phyloP scores from a whole-genome alignment of 2,888 invertebrate species.

The Tenthredo amoena region DNA sequence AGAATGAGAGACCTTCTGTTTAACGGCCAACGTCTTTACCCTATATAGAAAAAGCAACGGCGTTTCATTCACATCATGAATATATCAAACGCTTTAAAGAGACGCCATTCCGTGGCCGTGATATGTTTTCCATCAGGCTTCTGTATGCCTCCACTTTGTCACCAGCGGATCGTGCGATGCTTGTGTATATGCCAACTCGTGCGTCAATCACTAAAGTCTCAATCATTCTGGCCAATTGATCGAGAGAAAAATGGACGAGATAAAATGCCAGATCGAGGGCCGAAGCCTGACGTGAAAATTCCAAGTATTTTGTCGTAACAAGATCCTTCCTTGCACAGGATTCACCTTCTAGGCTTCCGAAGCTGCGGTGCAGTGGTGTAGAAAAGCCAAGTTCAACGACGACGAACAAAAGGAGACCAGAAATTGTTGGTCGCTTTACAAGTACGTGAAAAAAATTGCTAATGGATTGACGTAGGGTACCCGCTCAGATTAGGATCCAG shows the following conservation, averaged over 20 bases:
- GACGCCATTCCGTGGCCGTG: constrained; percentile 40
- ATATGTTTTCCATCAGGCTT: constrained; percentile 45
- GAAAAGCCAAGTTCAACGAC: not conserved
- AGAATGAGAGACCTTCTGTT: not conserved
- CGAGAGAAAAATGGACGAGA: constrained; percentile 46
- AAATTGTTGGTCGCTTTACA: not conserved
- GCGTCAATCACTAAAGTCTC: constrained; percentile 50
- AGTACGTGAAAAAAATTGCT: constrained; percentile 9
- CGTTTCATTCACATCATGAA: constrained; percentile 49
- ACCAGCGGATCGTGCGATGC: constrained; percentile 44
- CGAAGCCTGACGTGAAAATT: constrained; percentile 25
- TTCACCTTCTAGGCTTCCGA: not conserved
- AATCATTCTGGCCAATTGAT: constrained; percentile 50
- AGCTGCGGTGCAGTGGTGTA: not conserved
- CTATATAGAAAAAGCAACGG: constrained; percentile 18
- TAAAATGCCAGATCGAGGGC: constrained; percentile 16
- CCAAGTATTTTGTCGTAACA: constrained; percentile 33
- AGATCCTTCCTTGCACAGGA: constrained; percentile 20
- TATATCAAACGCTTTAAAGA: constrained; percentile 48
- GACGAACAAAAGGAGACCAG: not conserved
- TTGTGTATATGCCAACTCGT: constrained; percentile 44
- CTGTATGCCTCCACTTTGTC: constrained; percentile 44
- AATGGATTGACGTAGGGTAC: not conserved
- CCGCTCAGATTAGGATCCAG: constrained; percentile 21
- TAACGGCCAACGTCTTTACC: not conserved